Evolutionary conservation across 2,888 invertebrate genomes (phyloP).

Genomic region (Polymixis lichenea): DNA sequence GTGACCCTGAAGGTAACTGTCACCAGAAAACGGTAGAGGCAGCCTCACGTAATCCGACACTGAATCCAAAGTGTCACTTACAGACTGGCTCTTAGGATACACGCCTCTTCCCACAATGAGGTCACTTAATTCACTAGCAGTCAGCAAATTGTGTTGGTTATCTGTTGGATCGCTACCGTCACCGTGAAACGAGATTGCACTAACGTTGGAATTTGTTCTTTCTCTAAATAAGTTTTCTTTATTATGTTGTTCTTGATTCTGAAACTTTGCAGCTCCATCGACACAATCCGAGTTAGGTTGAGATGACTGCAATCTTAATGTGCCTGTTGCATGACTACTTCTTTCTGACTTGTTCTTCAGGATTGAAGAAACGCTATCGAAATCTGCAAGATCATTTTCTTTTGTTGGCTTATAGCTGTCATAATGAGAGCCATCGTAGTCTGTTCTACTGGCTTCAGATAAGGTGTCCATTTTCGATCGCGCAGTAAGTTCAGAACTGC

Average conservation of each 20-base stretch:
- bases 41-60: constrained; percentile 97
- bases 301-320: constrained; percentile 75
- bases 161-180: constrained; percentile 97
- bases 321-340: constrained; percentile 75
- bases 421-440: constrained; percentile 89
- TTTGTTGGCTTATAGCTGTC: constrained; percentile 90
- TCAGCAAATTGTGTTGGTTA: constrained; percentile 93
- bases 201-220: constrained; percentile 94
- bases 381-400: constrained; percentile 88
- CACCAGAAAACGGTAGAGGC: constrained; percentile 90
- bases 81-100: constrained; percentile 93
- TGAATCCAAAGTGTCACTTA: constrained; percentile 96
- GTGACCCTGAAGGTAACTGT: constrained; percentile 91
- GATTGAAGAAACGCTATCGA: constrained; percentile 88
- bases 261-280: constrained; percentile 82
- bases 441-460: constrained; percentile 85
- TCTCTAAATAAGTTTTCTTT: constrained; percentile 90
- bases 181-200: constrained; percentile 95
- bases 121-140: constrained; percentile 96
- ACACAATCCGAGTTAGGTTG: constrained; percentile 88
- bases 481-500: constrained; percentile 92
- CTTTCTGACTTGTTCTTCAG: constrained; percentile 89
- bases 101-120: constrained; percentile 95
- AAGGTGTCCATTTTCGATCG: constrained; percentile 91
- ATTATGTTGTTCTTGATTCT: constrained; percentile 84